phyloP scores from a whole-genome alignment of 1,140 invertebrate genomes.

The Brachionus rotundiformis region DNA sequence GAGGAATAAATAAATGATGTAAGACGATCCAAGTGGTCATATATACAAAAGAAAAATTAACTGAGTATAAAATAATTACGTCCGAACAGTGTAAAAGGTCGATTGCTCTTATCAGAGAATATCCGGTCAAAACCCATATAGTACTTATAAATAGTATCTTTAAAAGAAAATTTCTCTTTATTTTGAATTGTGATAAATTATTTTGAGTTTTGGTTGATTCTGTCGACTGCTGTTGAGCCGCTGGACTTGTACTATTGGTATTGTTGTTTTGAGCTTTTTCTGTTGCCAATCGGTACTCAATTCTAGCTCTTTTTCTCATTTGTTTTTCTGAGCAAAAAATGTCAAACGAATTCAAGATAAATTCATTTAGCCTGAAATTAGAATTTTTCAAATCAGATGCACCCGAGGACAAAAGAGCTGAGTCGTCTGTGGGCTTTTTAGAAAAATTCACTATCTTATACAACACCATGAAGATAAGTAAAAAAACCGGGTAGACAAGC shows the following conservation, averaged over 20 bases:
- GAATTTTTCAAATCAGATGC: not conserved
- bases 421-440: not conserved
- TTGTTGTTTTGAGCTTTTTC: not conserved
- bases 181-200: conserved; percentile 23
- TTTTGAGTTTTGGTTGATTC: not conserved
- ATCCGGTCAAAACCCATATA: conserved; percentile 27
- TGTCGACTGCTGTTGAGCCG: not conserved
- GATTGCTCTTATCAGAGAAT: conserved; percentile 26
- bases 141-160: conserved; percentile 7
- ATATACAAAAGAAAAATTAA: conserved; percentile 48
- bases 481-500: conserved; percentile 45
- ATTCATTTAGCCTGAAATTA: not conserved
- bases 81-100: conserved; percentile 27
- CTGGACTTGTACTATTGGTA: not conserved
- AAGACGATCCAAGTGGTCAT: conserved; percentile 40
- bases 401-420: not conserved
- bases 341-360: conserved; percentile 24
- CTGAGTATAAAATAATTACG: conserved; percentile 31
- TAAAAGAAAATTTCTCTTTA: conserved; percentile 1
- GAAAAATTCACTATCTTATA: not conserved
- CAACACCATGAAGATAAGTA: not conserved
- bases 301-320: not conserved
- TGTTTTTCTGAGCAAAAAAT: not conserved
- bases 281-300: not conserved
- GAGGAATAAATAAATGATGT: conserved; percentile 39